phyloP scores from a whole-genome alignment of 1,140 invertebrate genomes.

The Drosophila eugracilis region DNA sequence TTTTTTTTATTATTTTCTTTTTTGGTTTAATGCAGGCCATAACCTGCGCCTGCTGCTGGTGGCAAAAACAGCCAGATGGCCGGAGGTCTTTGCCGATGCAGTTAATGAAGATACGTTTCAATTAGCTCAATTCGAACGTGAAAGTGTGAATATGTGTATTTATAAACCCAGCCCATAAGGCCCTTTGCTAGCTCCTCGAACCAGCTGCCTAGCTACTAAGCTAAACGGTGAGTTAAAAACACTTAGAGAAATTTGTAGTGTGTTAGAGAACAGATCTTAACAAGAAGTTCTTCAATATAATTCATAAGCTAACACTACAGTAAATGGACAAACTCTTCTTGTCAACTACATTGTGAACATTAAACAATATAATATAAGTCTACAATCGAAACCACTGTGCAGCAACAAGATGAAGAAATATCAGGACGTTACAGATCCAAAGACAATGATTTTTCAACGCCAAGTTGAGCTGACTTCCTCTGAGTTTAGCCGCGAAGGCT shows the following conservation, averaged over 20 bases:
- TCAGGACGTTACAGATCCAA: neutral
- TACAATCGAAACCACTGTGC: conserved; percentile 6
- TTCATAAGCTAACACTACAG: neutral
- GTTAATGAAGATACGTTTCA: conserved; percentile 77
- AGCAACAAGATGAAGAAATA: no score
- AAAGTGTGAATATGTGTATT: conserved; percentile 63
- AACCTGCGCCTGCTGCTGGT: conserved; percentile 43
- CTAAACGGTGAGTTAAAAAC: conserved; percentile 2
- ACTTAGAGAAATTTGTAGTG: conserved; percentile 1
- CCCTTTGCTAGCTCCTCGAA: conserved; percentile 30
- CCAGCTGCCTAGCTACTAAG: conserved; percentile 31
- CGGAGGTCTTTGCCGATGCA: conserved; percentile 55
- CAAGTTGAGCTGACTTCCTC: conserved; percentile 3
- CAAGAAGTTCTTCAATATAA: no score
- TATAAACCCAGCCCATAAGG: conserved; percentile 21
- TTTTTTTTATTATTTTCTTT: neutral
- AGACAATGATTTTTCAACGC: conserved; percentile 10
- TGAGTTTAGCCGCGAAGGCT: neutral
- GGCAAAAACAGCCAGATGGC: conserved; percentile 49
- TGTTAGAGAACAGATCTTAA: neutral
- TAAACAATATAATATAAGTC: no score
- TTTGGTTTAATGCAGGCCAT: conserved; percentile 36
- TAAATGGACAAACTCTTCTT: no score
- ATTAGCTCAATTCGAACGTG: conserved; percentile 79
- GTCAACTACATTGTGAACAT: no score